Percentiles rank a stretch among this genome's conserved stretches.
Conservation (phyloP, 1,140 invertebrate species). For the Aporrectodea caliginosa region DNA sequence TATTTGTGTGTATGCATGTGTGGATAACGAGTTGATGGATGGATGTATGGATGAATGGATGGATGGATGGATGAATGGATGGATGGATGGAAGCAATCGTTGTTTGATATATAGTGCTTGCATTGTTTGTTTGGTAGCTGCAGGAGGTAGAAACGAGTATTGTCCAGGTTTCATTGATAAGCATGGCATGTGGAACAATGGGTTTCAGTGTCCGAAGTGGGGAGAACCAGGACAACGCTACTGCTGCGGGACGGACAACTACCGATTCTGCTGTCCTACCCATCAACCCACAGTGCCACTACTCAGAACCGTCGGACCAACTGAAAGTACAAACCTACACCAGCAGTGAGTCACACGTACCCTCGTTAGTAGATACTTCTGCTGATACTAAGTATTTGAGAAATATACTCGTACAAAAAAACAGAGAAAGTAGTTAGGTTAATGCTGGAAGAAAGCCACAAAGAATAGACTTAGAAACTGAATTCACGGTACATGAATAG, state of each 20-base stretch:
- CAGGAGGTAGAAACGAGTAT: slow-evolving; percentile 44
- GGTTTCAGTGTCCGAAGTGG: slow-evolving; percentile 55
- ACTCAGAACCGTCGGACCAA: background rate
- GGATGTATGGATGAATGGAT: too few relatives aligned
- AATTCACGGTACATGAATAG: too few relatives aligned
- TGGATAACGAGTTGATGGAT: too few relatives aligned
- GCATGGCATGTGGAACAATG: slow-evolving; percentile 57
- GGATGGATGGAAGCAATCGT: too few relatives aligned
- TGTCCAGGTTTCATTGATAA: slow-evolving; percentile 56
- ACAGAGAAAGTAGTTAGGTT: background rate
- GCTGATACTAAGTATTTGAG: too few relatives aligned
- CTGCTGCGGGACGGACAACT: slow-evolving; percentile 50
- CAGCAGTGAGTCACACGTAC: background rate
- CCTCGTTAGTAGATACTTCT: background rate
- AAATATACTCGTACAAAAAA: background rate
- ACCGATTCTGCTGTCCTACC: slow-evolving; percentile 28
- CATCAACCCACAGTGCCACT: background rate
- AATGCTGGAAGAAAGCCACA: background rate
- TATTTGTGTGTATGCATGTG: too few relatives aligned
- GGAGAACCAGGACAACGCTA: slow-evolving; percentile 47
- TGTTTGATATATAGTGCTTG: too few relatives aligned
- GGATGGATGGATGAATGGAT: too few relatives aligned
- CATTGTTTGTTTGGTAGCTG: too few relatives aligned
- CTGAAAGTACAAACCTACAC: background rate
- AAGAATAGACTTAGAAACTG: too few relatives aligned